These are phyloP conservation scores for Drosophila gunungcola DNA, from an alignment of 1,140 invertebrate genomes.

Conservation along the genomic window DNA sequence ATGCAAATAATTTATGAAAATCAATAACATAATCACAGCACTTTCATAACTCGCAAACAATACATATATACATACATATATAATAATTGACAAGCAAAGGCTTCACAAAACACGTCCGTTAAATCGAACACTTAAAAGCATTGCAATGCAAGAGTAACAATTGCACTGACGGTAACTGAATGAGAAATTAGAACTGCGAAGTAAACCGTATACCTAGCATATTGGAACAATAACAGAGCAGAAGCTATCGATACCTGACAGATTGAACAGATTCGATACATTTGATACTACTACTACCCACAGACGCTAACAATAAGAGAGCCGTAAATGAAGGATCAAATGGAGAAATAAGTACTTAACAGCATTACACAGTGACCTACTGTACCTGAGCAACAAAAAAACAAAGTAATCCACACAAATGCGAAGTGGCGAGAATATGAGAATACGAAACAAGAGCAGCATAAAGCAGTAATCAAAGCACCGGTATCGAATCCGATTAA, in stretches of 20 bases:
- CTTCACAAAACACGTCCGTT: slow-evolving; percentile 3
- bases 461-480: neutral
- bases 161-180: slow-evolving; percentile 7
- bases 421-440: no score
- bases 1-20: slow-evolving; percentile 6
- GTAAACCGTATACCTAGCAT: slow-evolving; percentile 18
- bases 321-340: neutral
- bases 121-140: slow-evolving; percentile 6
- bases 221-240: slow-evolving; percentile 3
- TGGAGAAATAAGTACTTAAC: slow-evolving; percentile 17
- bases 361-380: slow-evolving; percentile 20
- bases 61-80: no score
- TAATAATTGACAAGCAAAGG: slow-evolving; percentile 9
- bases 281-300: neutral
- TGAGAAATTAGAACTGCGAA: slow-evolving; percentile 26
- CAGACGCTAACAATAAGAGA: neutral
- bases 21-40: slow-evolving; percentile 5
- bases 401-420: neutral
- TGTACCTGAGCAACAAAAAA: neutral
- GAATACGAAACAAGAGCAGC: neutral
- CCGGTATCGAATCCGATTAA: slow-evolving; percentile 15
- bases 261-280: neutral
- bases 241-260: slow-evolving; percentile 11
- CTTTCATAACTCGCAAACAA: neutral
- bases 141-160: neutral